A percentile compares a stretch with the other conserved stretches of the same genome.
Conservation (phyloP, 2,888 invertebrate genomes). For the Malachius bipustulatus region DNA sequence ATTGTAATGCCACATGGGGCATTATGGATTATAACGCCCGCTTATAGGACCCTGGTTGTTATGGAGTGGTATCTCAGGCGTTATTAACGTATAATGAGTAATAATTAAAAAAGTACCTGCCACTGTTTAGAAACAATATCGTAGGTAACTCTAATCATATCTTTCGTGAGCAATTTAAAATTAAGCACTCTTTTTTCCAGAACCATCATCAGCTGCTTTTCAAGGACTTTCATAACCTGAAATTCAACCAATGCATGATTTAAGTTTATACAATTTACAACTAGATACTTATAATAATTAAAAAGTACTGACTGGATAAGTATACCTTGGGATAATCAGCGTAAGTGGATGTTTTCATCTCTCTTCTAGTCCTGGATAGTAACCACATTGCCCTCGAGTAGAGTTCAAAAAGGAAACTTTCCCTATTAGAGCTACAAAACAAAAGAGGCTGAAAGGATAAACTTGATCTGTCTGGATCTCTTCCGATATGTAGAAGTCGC, state of each 20-base stretch:
- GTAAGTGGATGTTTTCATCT: slow-evolving; percentile 33
- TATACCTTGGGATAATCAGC: slow-evolving; percentile 33
- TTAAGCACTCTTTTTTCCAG: slow-evolving; percentile 28
- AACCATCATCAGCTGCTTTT: slow-evolving; percentile 30
- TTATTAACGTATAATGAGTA: too few species aligned
- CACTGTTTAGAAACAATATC: slow-evolving; percentile 27
- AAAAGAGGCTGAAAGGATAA: slow-evolving; percentile 29
- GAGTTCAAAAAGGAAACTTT: slow-evolving; percentile 31
- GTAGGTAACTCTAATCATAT: slow-evolving; percentile 28
- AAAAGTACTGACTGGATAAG: too few species aligned
- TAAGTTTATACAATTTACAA: background rate
- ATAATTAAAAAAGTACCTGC: too few species aligned
- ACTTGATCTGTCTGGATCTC: slow-evolving; percentile 23
- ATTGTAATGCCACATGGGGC: too few species aligned
- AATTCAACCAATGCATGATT: slow-evolving; percentile 8
- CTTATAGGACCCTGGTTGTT: too few species aligned
- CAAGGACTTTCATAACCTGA: slow-evolving; percentile 29
- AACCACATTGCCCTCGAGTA: slow-evolving; percentile 34
- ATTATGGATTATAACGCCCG: too few species aligned
- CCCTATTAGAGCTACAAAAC: slow-evolving; percentile 27
- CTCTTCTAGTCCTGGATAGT: slow-evolving; percentile 31
- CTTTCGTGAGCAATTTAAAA: slow-evolving; percentile 27
- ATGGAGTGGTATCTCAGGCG: too few species aligned
- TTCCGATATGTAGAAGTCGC: slow-evolving; percentile 29
- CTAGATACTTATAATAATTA: too few species aligned